A percentile compares a stretch with the other conserved stretches of the same genome.
Conservation (phyloP, 2,113 vertebrate species). For the human region GRCh38 chr2:210287001-210287500, state of each 20-base stretch:
- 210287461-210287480: not conserved
- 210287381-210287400: not conserved
- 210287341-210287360: not conserved
- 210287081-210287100: not conserved
- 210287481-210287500: not conserved
- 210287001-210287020: not conserved
- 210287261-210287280: not conserved
- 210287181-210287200: not conserved
- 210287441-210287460: not conserved
- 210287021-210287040: not conserved
- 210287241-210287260: not conserved
- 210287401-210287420: not conserved
- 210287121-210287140: not conserved
- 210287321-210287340: not conserved
- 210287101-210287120: not conserved
- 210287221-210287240: not conserved
- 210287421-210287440: not conserved
- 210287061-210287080: not conserved
- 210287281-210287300: not conserved
- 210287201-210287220: not conserved
- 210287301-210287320: not conserved
- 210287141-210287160: not conserved
- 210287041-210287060: not conserved
- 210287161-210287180: not conserved
- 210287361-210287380: not conserved